phyloP scores from a whole-genome alignment of 1,140 invertebrate genomes.

The Penaeus chinensis region DNA sequence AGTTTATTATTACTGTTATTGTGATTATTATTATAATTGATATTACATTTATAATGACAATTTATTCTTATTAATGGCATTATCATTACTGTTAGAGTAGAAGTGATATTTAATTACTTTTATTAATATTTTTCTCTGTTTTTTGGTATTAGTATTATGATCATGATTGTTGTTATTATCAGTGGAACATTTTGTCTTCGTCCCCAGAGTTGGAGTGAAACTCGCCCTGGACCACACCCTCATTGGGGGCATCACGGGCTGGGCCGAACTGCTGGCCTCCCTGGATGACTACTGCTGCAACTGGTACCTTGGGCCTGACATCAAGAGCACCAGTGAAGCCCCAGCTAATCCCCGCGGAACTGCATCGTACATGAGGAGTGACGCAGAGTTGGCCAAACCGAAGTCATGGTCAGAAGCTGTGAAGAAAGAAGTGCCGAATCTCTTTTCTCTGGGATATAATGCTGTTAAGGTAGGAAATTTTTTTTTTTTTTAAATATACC shows the following conservation, averaged over 20 bases:
- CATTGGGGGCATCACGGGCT: constrained; percentile 67
- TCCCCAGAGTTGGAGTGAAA: constrained; percentile 69
- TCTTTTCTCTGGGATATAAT: constrained; percentile 70
- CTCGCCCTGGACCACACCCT: constrained; percentile 70
- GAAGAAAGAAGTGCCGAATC: constrained; percentile 66
- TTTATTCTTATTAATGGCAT: too few species aligned
- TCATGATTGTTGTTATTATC: background rate
- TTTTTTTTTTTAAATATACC: background rate
- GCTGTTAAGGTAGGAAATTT: constrained; percentile 56
- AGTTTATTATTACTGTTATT: background rate
- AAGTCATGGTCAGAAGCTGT: constrained; percentile 69
- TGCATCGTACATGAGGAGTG: background rate
- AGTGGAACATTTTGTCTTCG: constrained; percentile 1
- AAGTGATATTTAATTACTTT: background rate
- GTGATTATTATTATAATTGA: background rate
- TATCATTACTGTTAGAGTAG: background rate
- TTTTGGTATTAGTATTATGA: background rate
- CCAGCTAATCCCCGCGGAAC: background rate
- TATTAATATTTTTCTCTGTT: background rate
- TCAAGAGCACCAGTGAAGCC: background rate
- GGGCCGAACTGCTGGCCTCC: constrained; percentile 67
- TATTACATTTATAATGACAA: background rate
- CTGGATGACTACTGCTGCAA: constrained; percentile 68
- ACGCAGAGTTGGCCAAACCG: constrained; percentile 27
- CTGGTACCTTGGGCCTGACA: constrained; percentile 71